phyloP scores from a whole-genome alignment of 1,140 invertebrate genomes.

The Heliothis subflexa region DNA sequence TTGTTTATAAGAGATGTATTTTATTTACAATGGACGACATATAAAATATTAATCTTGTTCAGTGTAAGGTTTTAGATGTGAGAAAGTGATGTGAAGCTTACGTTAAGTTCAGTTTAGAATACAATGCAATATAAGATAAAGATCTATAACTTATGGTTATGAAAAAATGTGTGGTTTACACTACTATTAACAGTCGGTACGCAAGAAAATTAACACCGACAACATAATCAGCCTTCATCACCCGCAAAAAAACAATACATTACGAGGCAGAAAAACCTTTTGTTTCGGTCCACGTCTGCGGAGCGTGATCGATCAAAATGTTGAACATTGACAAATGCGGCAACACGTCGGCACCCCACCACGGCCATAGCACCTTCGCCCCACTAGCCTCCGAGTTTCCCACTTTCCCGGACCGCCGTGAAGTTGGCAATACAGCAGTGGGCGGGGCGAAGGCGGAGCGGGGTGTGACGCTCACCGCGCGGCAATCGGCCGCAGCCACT shows the following conservation, averaged over 20 bases:
- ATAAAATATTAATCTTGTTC: too few species aligned
- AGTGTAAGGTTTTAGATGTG: too few species aligned
- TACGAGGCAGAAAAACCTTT: conserved; percentile 14
- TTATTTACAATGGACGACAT: too few species aligned
- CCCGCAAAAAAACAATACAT: conserved; percentile 33
- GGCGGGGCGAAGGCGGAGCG: conserved; percentile 74
- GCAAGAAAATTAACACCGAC: conserved; percentile 5
- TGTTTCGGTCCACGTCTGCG: conserved; percentile 11
- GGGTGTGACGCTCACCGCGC: conserved; percentile 58
- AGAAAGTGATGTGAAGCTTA: too few species aligned
- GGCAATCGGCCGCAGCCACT: conserved; percentile 48
- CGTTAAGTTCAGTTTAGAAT: too few species aligned
- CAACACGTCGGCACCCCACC: conserved; percentile 54
- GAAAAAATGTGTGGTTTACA: background rate
- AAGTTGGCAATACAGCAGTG: conserved; percentile 72
- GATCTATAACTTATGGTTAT: too few species aligned
- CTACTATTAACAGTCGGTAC: too few species aligned
- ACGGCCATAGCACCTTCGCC: conserved; percentile 56
- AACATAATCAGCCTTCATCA: conserved; percentile 24
- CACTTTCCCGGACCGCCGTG: conserved; percentile 71
- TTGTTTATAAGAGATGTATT: too few species aligned
- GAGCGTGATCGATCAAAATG: conserved; percentile 46
- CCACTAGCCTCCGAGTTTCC: conserved; percentile 71
- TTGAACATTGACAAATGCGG: conserved; percentile 51
- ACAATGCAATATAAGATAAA: too few species aligned